Evolutionary conservation across 1,140 invertebrate species (phyloP), one percentile per base, ranked within the genome.

Genomic region (Macrotrachela quadricornifera): DNA sequence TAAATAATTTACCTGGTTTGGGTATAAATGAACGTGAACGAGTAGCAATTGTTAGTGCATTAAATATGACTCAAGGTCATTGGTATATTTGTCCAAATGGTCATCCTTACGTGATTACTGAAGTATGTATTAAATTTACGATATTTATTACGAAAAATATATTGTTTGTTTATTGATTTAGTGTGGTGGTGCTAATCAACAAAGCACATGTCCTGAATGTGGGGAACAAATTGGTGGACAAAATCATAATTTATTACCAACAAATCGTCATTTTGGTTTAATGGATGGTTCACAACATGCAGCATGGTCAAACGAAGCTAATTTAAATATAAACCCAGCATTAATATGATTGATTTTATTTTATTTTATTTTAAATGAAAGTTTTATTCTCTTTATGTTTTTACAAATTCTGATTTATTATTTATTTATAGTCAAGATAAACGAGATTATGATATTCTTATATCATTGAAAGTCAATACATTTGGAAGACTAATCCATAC

Each of bases 81-180:
- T 83, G 80, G 80, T 82, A 67, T 59, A 78, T 78, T 60, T 83
- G 81, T 67, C 77, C 74, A 1, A 80, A 81, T 50, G 64, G 67
- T 66, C 44, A 56, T 51, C n/a, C 40, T 13, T 56, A 51, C 30
- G 45, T 36, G 11, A 56, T 56, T 18, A 18, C 12, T 49, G 21
- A 41, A 56, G 21, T 30, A 30, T 30, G 21, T 30, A 30, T 30
- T 8, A 8, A 30, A 30, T 30, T 2, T 30, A 30, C 8, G 8
- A 30, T 30, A 30, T 2, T 4, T 4, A 2, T 30, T 30, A 2
- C 8, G 3, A 4, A 30, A 30, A 30, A 30, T 2, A 30, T 30
- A n/a, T n/a, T n/a, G n/a, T n/a, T n/a, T n/a, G n/a, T 30, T 4
- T 30, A 4, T 30, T 30, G 21, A 4, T 30, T 30, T 30, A 30